Conservation (phyloP, 2,888 invertebrate species). For the Megastigmus dorsalis region DNA sequence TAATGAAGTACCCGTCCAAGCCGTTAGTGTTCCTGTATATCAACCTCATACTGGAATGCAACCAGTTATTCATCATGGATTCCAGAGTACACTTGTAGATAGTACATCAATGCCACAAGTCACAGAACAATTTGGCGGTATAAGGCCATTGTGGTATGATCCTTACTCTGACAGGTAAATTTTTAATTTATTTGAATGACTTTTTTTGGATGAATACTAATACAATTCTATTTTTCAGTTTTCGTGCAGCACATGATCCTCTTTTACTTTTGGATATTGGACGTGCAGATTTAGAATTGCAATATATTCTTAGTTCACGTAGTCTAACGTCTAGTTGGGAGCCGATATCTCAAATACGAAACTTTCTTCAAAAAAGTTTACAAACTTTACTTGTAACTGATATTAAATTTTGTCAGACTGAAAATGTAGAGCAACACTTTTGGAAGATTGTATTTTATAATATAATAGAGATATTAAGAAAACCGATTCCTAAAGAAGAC, state of each 20-base stretch:
- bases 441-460: conserved; percentile 95
- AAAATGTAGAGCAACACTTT: conserved; percentile 91
- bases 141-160: conserved; percentile 78
- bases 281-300: conserved; percentile 81
- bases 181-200: conserved; percentile 2
- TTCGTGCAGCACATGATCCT: conserved; percentile 79
- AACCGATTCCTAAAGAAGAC: conserved; percentile 78
- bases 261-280: conserved; percentile 81
- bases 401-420: conserved; percentile 89
- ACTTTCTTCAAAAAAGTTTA: conserved; percentile 82
- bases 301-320: conserved; percentile 79
- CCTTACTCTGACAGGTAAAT: conserved; percentile 76
- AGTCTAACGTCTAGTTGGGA: conserved; percentile 81
- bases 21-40: conserved; percentile 63
- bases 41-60: conserved; percentile 62
- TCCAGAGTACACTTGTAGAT: conserved; percentile 64
- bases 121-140: conserved; percentile 76
- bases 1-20: conserved; percentile 61
- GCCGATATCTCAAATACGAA: conserved; percentile 79
- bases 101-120: conserved; percentile 58
- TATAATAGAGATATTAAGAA: conserved; percentile 88
- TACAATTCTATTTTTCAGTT: conserved; percentile 74
- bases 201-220: no score
- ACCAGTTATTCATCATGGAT: conserved; percentile 59
- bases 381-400: conserved; percentile 83